These are phyloP conservation scores for Gambusia holbrooki DNA, from an alignment of 2,113 vertebrate species.

Conservation along the genomic window DNA sequence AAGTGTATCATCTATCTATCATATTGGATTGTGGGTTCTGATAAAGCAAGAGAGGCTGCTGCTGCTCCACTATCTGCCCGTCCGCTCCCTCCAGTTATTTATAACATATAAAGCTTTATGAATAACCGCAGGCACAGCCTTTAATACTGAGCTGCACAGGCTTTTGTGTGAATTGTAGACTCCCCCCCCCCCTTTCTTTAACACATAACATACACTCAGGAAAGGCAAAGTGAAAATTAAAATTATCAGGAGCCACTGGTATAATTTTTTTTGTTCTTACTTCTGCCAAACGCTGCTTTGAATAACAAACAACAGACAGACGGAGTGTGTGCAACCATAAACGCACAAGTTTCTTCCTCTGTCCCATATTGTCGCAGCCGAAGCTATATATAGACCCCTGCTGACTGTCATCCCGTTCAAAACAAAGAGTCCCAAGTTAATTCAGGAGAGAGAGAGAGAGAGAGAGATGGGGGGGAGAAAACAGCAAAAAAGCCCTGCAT, in stretches of 20 bases:
- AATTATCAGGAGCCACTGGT: constrained; percentile 5
- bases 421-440: constrained; percentile 36
- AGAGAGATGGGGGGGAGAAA: too few relatives aligned
- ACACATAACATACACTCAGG: constrained; percentile 3
- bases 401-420: constrained; percentile 26
- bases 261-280: not conserved
- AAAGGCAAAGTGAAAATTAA: constrained; percentile 21
- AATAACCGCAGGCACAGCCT: constrained; percentile 70
- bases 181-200: not conserved
- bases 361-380: constrained; percentile 43
- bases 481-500: not conserved
- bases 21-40: constrained; percentile 44
- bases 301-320: constrained; percentile 56
- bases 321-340: constrained; percentile 20
- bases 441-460: not conserved
- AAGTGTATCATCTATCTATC: constrained; percentile 60
- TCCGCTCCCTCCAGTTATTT: constrained; percentile 72
- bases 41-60: constrained; percentile 55
- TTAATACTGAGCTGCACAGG: constrained; percentile 42
- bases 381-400: constrained; percentile 49
- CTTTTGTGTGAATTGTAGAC: constrained; percentile 20
- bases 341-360: constrained; percentile 41
- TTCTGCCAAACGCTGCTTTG: constrained; percentile 39
- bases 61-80: constrained; percentile 50
- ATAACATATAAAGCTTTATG: constrained; percentile 73